These are phyloP conservation scores for Trachemys scripta DNA, from an alignment of 2,113 vertebrate species.

Conservation along the genomic window DNA sequence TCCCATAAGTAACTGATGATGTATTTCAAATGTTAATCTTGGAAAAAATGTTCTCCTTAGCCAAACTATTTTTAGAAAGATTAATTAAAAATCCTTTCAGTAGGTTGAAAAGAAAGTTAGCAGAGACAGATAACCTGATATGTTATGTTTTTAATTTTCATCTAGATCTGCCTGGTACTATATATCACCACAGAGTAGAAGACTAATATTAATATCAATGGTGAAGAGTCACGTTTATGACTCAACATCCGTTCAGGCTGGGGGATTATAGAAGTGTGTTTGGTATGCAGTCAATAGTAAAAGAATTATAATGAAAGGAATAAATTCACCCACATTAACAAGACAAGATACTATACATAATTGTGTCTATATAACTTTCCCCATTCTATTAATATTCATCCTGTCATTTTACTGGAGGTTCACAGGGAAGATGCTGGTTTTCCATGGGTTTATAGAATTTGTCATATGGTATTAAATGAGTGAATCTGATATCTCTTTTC, in stretches of 20 bases:
- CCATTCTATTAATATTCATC: not conserved
- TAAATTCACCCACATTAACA: not conserved
- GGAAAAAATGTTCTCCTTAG: not conserved
- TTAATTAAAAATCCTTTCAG: constrained; percentile 14
- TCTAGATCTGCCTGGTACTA: fast-evolving
- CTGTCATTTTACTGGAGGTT: not conserved
- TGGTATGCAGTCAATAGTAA: not conserved
- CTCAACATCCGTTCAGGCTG: not conserved
- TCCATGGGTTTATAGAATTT: not conserved
- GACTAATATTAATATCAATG: not conserved
- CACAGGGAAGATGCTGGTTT: not conserved
- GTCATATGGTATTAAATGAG: not conserved
- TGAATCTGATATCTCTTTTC: not conserved
- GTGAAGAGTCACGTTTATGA: not conserved
- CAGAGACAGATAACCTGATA: not conserved
- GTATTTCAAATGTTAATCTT: constrained; percentile 6
- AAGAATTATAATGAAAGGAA: not conserved
- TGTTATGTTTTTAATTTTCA: not conserved
- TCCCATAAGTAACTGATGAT: not conserved
- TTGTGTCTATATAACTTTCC: not conserved
- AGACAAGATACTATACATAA: not conserved
- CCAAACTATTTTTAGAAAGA: constrained; percentile 3
- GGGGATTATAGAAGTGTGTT: not conserved
- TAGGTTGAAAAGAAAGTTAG: not conserved
- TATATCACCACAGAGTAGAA: not conserved